Conservation (phyloP, 1,140 invertebrate genomes). For the Acromyrmex charruanus region DNA sequence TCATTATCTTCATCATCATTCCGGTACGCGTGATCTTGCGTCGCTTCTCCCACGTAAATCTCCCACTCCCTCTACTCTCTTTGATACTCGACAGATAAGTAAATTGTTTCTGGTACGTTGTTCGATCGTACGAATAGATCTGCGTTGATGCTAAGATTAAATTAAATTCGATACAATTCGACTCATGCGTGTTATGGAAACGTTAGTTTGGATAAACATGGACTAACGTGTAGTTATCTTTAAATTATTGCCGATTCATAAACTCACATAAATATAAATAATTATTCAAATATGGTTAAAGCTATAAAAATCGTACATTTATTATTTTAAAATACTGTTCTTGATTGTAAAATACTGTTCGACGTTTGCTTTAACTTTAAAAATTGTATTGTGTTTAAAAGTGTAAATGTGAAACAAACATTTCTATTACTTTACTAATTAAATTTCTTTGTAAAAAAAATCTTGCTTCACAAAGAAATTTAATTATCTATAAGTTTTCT, state of each 20-base stretch:
- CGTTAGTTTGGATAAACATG: background rate
- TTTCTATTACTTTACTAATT: background rate
- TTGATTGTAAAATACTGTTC: background rate
- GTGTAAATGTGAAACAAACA: background rate
- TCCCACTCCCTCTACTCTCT: background rate
- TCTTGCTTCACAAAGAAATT: background rate
- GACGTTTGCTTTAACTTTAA: background rate
- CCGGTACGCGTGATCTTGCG: slow-evolving; percentile 54
- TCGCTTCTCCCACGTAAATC: slow-evolving; percentile 62
- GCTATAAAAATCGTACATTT: background rate
- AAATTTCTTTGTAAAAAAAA: too few species aligned
- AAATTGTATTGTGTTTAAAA: background rate
- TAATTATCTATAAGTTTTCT: too few species aligned
- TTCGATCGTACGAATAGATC: slow-evolving; percentile 22
- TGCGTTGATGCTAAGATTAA: background rate
- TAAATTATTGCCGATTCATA: background rate
- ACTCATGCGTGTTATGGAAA: background rate
- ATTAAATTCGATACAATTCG: slow-evolving; percentile 9
- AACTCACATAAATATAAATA: background rate
- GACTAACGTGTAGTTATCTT: background rate
- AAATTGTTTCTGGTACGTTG: slow-evolving; percentile 31
- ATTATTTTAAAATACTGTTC: background rate
- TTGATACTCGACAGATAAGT: background rate
- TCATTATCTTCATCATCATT: slow-evolving; percentile 72
- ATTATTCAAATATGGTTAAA: background rate